These are phyloP conservation scores for Drosophila colorata DNA, from an alignment of 2,888 invertebrate genomes.

Conservation along the genomic window DNA sequence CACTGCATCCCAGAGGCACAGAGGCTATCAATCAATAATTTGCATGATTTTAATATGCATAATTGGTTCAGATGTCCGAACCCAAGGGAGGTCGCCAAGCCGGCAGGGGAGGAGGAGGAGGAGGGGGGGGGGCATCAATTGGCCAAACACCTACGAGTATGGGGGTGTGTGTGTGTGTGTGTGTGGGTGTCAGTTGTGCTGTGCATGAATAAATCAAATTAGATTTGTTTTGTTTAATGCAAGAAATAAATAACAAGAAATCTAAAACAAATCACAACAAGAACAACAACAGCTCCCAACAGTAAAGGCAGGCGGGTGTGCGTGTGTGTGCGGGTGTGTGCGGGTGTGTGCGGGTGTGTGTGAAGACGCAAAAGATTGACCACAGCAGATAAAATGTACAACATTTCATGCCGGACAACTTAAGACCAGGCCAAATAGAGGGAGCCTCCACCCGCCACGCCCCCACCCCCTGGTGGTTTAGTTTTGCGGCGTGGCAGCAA, in stretches of 20 bases:
- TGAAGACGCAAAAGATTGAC: constrained; percentile 43
- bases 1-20: background rate
- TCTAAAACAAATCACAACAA: constrained; percentile 69
- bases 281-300: constrained; percentile 35
- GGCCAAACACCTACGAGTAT: constrained; percentile 20
- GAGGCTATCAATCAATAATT: constrained; percentile 57
- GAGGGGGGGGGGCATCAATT: background rate
- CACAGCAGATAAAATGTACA: constrained; percentile 52
- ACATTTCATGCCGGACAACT: constrained; percentile 68
- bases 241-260: constrained; percentile 77
- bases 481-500: constrained; percentile 24
- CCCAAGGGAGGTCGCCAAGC: no score
- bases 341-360: constrained; percentile 6
- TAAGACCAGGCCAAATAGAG: constrained; percentile 16
- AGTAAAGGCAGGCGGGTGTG: constrained; percentile 4
- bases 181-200: constrained; percentile 20
- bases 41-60: constrained; percentile 72
- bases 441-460: background rate
- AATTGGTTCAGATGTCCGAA: constrained; percentile 13
- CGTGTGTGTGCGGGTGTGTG: constrained; percentile 12
- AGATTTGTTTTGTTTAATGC: constrained; percentile 67
- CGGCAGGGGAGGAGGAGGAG: no score
- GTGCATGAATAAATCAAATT: constrained; percentile 72
- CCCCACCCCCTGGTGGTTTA: no score
- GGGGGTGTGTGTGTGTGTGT: constrained; percentile 4